Evolutionary conservation across 2,797 vertebrate genomes (phyloP), one percentile per base, ranked within the genome.

Genomic region (Enteromius argenteus): DNA sequence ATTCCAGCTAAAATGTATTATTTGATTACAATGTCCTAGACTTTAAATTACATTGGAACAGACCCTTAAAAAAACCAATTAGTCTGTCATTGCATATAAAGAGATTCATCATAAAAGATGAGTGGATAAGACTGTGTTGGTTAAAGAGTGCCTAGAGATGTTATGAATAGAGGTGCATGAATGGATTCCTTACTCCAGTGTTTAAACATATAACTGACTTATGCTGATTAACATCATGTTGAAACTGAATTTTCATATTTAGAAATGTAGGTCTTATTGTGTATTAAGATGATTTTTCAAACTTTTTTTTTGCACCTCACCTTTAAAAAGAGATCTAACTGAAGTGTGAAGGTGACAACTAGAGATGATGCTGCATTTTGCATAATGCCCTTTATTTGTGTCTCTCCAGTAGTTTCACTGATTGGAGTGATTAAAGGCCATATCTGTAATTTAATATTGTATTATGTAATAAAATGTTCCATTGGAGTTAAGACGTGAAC

Each of bases 391-490:
- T 51, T 46, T 19, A 32, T 13, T 42, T 51, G 17, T 15, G 3
- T 83, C 30, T 56, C 13, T 53, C 35, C 49, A 66, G 49, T 84
- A 85, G 75, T 83, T 72, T 39, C 53, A 58, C 17, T 44, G 69
- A 72, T 23, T 84, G 46, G 37, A 81, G 10, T 64, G 46, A 77
- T 86, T 85, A 81, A 53, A 84, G 39, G 79, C 35, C 56, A 51
- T 74, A 44, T 64, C 51, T 37, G 84, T 89, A 84, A 89, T 86
- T 75, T 88, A 78, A 86, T 79, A 88, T 84, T 76, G 66, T 67
- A 62, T 69, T 75, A 73, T 79, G 84, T 88, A 87, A 90, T 88
- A 46, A 76, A 87, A 86, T 64, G 62, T 73, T 75, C 21, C 1
- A 3, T 81, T 77, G 73, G 68, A 89, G 82, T 76, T 80, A 85